A percentile compares a stretch with the other conserved stretches of the same genome.
phyloP scores from a whole-genome alignment of 1,140 invertebrate species.

The Microplitis demolitor region DNA sequence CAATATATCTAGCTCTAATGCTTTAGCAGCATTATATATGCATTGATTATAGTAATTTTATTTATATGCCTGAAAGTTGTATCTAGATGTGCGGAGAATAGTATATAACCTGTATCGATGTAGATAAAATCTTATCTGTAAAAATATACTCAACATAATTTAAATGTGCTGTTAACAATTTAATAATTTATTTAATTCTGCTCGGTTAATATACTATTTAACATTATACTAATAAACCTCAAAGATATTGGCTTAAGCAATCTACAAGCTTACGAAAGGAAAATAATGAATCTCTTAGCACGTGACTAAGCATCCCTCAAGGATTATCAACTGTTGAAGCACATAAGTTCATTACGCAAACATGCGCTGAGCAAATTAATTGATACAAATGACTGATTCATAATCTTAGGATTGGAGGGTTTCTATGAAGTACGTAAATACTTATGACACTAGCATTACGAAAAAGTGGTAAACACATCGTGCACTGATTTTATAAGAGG shows the following conservation, averaged over 20 bases:
- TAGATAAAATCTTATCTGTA: too few species aligned
- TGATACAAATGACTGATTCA: slow-evolving; percentile 24
- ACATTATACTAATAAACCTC: background rate
- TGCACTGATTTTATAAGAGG: background rate
- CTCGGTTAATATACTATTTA: background rate
- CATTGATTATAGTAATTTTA: background rate
- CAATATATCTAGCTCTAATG: background rate
- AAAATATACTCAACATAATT: too few species aligned
- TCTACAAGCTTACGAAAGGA: slow-evolving; percentile 21
- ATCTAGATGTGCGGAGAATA: background rate
- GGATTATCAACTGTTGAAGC: slow-evolving; percentile 51
- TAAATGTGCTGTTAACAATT: too few species aligned
- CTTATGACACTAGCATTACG: background rate
- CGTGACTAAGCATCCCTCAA: slow-evolving; percentile 43
- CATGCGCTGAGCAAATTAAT: slow-evolving; percentile 41
- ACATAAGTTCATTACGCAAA: slow-evolving; percentile 43
- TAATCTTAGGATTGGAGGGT: background rate
- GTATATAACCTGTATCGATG: background rate
- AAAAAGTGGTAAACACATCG: slow-evolving; percentile 10
- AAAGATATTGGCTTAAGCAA: slow-evolving; percentile 49
- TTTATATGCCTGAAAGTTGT: too few species aligned
- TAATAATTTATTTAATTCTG: too few species aligned
- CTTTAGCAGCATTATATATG: background rate
- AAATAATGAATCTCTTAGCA: slow-evolving; percentile 33
- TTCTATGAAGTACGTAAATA: background rate